Evolutionary conservation across 2,113 vertebrate species (phyloP).

Genomic region (Ramphastos sulfuratus): DNA sequence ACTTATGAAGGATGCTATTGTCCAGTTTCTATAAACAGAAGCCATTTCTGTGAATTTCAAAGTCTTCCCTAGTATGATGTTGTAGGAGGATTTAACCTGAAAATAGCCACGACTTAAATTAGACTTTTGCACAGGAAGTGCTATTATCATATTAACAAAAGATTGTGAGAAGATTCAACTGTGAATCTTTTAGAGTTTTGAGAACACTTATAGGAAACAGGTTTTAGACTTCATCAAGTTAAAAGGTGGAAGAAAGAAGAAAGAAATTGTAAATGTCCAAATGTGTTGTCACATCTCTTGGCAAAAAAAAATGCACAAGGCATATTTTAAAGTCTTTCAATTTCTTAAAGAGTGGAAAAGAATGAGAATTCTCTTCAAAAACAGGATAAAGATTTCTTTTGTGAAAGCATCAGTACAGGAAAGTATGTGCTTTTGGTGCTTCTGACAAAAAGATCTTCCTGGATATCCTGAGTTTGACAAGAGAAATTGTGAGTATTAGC

Average conservation of each 20-base stretch:
- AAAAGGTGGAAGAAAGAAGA: neutral
- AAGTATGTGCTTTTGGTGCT: neutral
- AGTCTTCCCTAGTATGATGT: neutral
- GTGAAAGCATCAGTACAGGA: neutral
- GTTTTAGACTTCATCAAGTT: neutral
- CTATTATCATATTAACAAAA: neutral
- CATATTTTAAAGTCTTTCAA: neutral
- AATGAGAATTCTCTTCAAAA: neutral
- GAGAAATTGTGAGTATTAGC: neutral
- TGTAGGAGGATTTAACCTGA: neutral
- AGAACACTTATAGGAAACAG: neutral
- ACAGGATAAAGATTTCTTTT: neutral
- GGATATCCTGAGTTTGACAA: conserved; percentile 24
- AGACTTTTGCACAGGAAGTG: neutral
- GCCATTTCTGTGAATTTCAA: neutral
- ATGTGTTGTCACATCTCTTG: neutral
- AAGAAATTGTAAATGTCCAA: neutral
- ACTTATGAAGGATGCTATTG: neutral
- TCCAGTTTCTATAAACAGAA: neutral
- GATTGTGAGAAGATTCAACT: neutral
- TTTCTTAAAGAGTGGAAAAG: neutral
- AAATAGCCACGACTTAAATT: neutral
- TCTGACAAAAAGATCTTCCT: neutral
- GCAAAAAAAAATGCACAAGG: neutral
- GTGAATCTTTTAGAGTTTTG: neutral